phyloP scores from a whole-genome alignment of 2,888 invertebrate species.

The Acanthacorydalis orientalis region DNA sequence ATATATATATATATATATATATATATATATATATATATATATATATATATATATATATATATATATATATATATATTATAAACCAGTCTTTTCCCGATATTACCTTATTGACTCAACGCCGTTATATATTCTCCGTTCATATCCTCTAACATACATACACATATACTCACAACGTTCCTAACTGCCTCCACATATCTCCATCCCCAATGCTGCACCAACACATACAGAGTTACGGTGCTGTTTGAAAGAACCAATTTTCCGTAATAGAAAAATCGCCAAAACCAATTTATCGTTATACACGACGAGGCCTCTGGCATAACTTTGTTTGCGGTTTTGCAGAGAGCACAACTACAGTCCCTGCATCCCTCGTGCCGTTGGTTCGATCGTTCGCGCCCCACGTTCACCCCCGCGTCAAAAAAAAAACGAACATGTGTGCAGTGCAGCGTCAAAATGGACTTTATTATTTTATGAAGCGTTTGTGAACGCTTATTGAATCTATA shows the following conservation, averaged over 20 bases:
- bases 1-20: slow-evolving; percentile 1
- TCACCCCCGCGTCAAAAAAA: no score
- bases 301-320: not conserved
- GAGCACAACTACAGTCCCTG: no score
- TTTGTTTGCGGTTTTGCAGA: not conserved
- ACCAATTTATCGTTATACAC: slow-evolving; percentile 21
- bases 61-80: slow-evolving; percentile 5
- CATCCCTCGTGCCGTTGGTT: no score
- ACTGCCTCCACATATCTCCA: not conserved
- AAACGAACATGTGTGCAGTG: no score
- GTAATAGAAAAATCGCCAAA: slow-evolving; percentile 29
- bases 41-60: slow-evolving; percentile 6
- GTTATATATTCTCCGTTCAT: not conserved
- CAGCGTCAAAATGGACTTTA: not conserved
- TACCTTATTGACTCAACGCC: no score
- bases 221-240: slow-evolving; percentile 15
- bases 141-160: not conserved
- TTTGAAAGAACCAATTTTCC: slow-evolving; percentile 29
- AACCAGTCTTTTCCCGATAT: no score
- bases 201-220: no score
- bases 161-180: not conserved
- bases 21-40: slow-evolving; percentile 2
- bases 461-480: not conserved
- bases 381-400: no score
- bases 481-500: not conserved